Evolutionary conservation across 2,797 vertebrate species (phyloP).

Genomic region (Octomys mimax): DNA sequence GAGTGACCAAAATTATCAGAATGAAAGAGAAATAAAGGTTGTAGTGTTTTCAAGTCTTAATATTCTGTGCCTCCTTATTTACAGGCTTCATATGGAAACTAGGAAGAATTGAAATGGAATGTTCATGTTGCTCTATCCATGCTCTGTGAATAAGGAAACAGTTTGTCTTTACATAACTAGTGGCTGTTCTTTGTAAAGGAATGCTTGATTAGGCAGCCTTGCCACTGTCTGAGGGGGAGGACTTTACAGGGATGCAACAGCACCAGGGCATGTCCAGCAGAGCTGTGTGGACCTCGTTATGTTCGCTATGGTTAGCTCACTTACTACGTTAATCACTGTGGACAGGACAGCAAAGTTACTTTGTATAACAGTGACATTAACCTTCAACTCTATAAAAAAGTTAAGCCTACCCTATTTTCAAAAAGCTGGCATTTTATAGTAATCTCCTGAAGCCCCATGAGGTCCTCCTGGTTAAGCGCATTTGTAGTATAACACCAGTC

Average conservation of each 20-base stretch:
- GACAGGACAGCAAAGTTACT: not conserved
- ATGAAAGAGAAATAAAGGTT: not conserved
- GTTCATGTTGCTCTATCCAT: not conserved
- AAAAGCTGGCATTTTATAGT: not conserved
- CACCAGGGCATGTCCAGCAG: not conserved
- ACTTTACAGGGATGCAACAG: not conserved
- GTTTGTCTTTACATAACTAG: not conserved
- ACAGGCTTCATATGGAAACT: not conserved
- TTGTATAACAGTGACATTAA: not conserved
- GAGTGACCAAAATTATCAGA: not conserved
- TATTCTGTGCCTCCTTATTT: not conserved
- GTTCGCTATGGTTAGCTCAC: not conserved
- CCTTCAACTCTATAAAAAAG: not conserved
- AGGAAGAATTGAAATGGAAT: not conserved
- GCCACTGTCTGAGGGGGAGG: not conserved
- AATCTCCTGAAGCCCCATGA: not conserved
- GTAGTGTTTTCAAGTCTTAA: not conserved
- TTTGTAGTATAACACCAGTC: not conserved
- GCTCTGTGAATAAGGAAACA: not conserved
- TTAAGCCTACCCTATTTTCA: not conserved
- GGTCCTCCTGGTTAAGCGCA: not conserved
- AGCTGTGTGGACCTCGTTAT: not conserved
- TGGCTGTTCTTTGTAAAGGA: not conserved
- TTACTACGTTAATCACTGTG: not conserved
- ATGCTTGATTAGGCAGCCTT: not conserved